A percentile compares a stretch with the other conserved stretches of the same genome.
Evolutionary conservation across 2,888 invertebrate species (phyloP).

Genomic region (Magallana nippona): DNA sequence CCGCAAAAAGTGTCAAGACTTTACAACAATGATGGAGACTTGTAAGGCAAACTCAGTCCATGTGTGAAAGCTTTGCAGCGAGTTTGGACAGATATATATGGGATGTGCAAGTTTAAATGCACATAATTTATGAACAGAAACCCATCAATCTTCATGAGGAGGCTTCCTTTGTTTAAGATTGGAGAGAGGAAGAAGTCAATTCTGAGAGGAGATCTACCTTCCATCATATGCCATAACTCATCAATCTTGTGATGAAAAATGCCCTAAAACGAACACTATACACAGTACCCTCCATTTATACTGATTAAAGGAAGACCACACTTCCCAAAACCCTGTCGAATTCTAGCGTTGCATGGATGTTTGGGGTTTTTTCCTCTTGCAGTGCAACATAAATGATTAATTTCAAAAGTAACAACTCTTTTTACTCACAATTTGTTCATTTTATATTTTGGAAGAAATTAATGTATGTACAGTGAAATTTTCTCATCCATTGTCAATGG

Average conservation of each 20-base stretch:
- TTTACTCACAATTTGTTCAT: too few species aligned
- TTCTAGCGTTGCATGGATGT: too few species aligned
- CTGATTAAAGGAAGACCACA: conserved; percentile 10
- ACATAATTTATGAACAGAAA: not conserved
- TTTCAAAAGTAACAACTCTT: too few species aligned
- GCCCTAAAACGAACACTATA: not conserved
- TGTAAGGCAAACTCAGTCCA: not conserved
- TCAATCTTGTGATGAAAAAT: conserved; percentile 11
- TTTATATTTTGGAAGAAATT: too few species aligned
- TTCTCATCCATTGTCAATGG: too few species aligned
- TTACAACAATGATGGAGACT: not conserved
- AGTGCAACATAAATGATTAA: too few species aligned
- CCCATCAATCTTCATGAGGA: not conserved
- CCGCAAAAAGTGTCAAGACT: not conserved
- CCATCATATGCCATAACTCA: conserved; percentile 8
- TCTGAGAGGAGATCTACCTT: not conserved
- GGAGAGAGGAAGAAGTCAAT: conserved; percentile 13
- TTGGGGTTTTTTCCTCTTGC: too few species aligned
- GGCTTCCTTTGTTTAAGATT: not conserved
- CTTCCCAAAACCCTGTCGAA: too few species aligned
- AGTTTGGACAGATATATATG: not conserved
- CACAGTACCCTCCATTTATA: not conserved
- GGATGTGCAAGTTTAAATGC: conserved; percentile 11
- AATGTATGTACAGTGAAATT: too few species aligned
- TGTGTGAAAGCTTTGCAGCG: not conserved